A percentile compares a stretch with the other conserved stretches of the same genome.
These are phyloP conservation scores for Brachyistius frenatus DNA, from an alignment of 2,113 vertebrate species.

Conservation along the genomic window DNA sequence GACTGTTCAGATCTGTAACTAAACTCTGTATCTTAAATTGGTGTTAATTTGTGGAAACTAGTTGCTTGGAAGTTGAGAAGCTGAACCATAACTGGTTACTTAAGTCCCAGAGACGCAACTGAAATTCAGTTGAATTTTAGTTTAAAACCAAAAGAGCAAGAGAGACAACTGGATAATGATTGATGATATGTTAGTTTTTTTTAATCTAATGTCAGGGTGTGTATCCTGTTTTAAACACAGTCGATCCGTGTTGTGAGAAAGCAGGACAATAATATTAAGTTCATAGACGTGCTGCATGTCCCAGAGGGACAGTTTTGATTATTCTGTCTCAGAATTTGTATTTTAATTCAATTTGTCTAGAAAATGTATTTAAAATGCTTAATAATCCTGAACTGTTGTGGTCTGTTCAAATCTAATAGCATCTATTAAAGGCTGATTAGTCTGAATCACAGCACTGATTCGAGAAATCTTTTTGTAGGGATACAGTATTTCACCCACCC, in stretches of 20 bases:
- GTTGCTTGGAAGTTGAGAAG: constrained; percentile 8
- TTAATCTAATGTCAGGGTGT: constrained; percentile 9
- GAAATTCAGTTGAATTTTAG: constrained; percentile 16
- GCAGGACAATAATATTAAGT: constrained; percentile 2
- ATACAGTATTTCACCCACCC: constrained; percentile 28
- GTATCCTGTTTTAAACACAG: constrained; percentile 7
- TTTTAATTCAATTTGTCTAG: constrained; percentile 24
- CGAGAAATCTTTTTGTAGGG: constrained; percentile 28
- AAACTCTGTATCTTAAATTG: background rate
- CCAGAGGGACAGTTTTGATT: constrained; percentile 9
- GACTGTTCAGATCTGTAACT: background rate
- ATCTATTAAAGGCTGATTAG: constrained; percentile 50
- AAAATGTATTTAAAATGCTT: constrained; percentile 35
- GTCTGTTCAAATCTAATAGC: constrained; percentile 32
- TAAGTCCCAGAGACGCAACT: background rate
- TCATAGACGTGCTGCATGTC: constrained; percentile 5
- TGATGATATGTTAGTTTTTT: constrained; percentile 26
- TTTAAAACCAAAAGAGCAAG: constrained; percentile 7
- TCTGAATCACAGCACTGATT: constrained; percentile 42
- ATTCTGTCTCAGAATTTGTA: background rate
- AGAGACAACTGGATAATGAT: constrained; percentile 26
- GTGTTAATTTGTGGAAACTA: constrained; percentile 16
- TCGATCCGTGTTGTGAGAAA: background rate
- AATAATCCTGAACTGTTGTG: constrained; percentile 16
- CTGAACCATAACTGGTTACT: constrained; percentile 13